Evolutionary conservation across 1,140 invertebrate species (phyloP).

Genomic region (Euwallacea fornicatus): DNA sequence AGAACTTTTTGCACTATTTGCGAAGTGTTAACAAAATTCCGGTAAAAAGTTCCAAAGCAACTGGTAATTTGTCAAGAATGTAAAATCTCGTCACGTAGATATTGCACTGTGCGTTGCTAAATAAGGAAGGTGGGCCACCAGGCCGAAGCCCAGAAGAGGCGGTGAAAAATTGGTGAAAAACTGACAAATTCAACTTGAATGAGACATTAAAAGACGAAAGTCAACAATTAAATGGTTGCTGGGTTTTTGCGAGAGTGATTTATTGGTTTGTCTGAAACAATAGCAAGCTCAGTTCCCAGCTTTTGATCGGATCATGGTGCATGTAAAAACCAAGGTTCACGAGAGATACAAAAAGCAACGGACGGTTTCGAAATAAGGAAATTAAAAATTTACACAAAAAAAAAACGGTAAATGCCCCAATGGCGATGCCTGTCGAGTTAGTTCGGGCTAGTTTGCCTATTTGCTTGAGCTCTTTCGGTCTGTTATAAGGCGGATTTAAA

Average conservation of each 20-base stretch:
- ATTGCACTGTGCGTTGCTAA: slow-evolving; percentile 6
- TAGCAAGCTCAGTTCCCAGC: not conserved
- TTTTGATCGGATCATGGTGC: not conserved
- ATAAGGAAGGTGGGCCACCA: slow-evolving; percentile 22
- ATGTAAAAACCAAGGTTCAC: too few relatives aligned
- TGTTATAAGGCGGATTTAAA: too few relatives aligned
- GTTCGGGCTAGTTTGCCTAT: too few relatives aligned
- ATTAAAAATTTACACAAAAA: too few relatives aligned
- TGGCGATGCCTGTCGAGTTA: too few relatives aligned
- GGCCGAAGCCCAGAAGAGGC: not conserved
- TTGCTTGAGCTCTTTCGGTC: too few relatives aligned
- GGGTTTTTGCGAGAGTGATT: too few relatives aligned
- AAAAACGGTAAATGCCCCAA: too few relatives aligned
- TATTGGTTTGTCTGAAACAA: not conserved
- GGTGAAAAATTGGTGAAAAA: slow-evolving; percentile 16
- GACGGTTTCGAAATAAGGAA: too few relatives aligned
- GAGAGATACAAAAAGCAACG: too few relatives aligned
- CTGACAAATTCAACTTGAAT: not conserved
- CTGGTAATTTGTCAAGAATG: slow-evolving; percentile 11
- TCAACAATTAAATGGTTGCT: too few relatives aligned
- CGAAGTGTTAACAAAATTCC: not conserved
- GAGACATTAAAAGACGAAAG: slow-evolving; percentile 2
- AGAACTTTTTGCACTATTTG: too few relatives aligned
- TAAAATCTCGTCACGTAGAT: slow-evolving; percentile 24
- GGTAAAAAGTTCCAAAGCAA: slow-evolving; percentile 1